These are phyloP conservation scores for Polyploca ridens DNA, from an alignment of 2,888 invertebrate species.

Conservation along the genomic window DNA sequence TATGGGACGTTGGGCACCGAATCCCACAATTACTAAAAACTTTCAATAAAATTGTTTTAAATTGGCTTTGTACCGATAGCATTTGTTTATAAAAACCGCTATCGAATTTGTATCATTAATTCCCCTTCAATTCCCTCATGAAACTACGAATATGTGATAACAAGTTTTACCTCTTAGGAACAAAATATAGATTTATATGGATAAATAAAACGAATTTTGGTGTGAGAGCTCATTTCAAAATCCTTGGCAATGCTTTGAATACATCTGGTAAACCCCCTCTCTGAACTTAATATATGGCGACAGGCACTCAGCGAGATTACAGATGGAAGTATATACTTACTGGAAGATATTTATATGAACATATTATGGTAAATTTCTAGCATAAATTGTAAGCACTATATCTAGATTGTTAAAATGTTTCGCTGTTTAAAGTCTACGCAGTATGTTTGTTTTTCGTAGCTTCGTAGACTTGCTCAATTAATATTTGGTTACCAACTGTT, in stretches of 20 bases:
- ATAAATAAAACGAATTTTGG: constrained; percentile 39
- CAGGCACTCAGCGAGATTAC: constrained; percentile 79
- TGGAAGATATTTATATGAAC: constrained; percentile 24
- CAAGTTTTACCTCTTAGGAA: constrained; percentile 6
- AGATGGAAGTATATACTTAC: constrained; percentile 35
- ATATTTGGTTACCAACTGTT: neutral
- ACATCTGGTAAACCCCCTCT: constrained; percentile 56
- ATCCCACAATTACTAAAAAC: no score
- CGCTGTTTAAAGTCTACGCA: neutral
- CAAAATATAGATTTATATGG: constrained; percentile 20
- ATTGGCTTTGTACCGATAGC: neutral
- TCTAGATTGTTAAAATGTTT: neutral
- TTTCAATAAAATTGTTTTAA: no score
- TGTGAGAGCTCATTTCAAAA: constrained; percentile 44
- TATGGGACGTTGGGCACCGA: no score
- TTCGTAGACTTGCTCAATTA: neutral
- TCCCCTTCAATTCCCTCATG: no score
- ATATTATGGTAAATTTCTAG: constrained; percentile 12
- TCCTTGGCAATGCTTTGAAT: constrained; percentile 53
- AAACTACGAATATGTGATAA: neutral
- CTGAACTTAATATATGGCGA: constrained; percentile 76
- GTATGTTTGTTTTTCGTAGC: neutral
- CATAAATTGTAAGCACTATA: neutral
- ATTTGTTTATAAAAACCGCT: neutral
- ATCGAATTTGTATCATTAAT: no score